phyloP scores from a whole-genome alignment of 2,113 vertebrate genomes.

The Emberiza fucata region DNA sequence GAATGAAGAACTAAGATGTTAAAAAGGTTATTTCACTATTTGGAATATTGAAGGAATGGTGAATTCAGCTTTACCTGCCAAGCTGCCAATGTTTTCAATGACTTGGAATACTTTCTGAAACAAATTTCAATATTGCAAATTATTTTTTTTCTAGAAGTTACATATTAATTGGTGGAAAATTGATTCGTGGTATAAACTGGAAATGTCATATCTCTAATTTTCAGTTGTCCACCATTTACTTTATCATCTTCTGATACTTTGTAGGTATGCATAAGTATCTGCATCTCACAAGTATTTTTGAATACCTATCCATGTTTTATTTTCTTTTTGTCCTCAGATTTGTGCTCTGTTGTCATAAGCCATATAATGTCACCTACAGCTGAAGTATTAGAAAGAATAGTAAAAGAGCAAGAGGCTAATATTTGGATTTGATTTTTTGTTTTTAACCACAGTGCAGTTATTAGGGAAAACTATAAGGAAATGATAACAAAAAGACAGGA shows the following conservation, averaged over 20 bases:
- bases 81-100: not conserved
- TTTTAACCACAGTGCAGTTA: not conserved
- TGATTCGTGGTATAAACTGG: not conserved
- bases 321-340: not conserved
- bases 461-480: not conserved
- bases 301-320: not conserved
- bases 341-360: not conserved
- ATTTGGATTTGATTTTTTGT: not conserved
- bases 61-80: not conserved
- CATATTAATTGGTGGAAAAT: not conserved
- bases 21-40: not conserved
- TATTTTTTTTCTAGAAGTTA: not conserved
- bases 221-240: not conserved
- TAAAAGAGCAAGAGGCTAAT: not conserved
- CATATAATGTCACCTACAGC: not conserved
- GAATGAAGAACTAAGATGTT: not conserved
- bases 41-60: not conserved
- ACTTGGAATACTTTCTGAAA: not conserved
- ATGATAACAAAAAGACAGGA: rapidly evolving
- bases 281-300: not conserved
- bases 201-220: not conserved
- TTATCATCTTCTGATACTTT: not conserved
- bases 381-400: not conserved
- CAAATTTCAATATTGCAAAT: not conserved
- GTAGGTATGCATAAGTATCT: not conserved